A percentile compares a stretch with the other conserved stretches of the same genome.
phyloP scores from a whole-genome alignment of 64 coral and sea anemone genomes.

The Exaiptasia diaphana region DNA sequence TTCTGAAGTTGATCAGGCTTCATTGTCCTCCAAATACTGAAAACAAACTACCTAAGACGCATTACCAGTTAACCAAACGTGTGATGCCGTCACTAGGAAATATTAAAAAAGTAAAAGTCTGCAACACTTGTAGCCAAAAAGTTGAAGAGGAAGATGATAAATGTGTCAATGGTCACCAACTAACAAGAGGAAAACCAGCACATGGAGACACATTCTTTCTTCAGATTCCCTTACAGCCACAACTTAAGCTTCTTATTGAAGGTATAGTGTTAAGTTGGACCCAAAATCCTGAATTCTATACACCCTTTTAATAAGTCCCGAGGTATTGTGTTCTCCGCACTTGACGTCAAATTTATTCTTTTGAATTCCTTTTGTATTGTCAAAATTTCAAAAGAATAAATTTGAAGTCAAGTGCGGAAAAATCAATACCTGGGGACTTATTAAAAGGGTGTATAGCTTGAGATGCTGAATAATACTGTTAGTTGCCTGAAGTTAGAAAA shows the following conservation, averaged over 20 bases:
- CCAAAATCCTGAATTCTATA: not conserved
- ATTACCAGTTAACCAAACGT: conserved; percentile 23
- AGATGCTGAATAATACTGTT: not conserved
- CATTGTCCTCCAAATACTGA: conserved; percentile 37
- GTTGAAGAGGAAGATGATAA: not conserved
- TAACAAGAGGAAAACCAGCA: not conserved
- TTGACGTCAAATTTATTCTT: too few relatives aligned
- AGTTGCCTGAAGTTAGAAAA: not conserved
- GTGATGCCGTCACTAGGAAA: conserved; percentile 30
- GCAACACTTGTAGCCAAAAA: conserved; percentile 21
- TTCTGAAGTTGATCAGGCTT: conserved; percentile 30
- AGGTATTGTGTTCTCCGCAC: too few relatives aligned
- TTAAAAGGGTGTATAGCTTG: not conserved
- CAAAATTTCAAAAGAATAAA: not conserved
- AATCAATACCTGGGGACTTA: not conserved
- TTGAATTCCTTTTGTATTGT: not conserved
- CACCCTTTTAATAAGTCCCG: not conserved
- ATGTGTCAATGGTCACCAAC: not conserved
- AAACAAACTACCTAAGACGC: conserved; percentile 16
- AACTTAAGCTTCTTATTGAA: conserved; percentile 34
- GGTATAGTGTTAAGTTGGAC: not conserved
- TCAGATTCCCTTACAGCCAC: conserved; percentile 12
- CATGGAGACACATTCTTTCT: conserved; percentile 14
- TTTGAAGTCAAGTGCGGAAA: not conserved
- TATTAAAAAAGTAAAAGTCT: conserved; percentile 4